Conservation (phyloP, 2,888 invertebrate species). For the Amphimallon solstitiale region DNA sequence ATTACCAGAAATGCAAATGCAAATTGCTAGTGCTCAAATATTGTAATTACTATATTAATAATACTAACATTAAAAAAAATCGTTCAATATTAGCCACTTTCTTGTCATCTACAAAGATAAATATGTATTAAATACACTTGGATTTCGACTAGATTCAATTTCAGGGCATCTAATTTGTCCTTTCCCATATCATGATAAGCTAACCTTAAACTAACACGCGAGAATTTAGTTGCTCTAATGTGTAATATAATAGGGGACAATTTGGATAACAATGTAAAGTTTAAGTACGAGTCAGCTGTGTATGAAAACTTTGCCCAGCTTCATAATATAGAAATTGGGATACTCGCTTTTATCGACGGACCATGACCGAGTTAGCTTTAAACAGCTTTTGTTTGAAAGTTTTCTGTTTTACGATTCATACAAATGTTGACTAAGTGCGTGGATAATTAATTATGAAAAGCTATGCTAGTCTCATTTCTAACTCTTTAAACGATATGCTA, state of each 20-base stretch:
- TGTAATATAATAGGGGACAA: conserved; percentile 21
- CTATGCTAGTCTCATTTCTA: neutral
- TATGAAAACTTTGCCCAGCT: conserved; percentile 8
- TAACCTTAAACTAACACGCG: neutral
- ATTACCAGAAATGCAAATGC: no score
- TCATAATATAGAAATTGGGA: conserved; percentile 30
- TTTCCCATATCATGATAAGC: no score
- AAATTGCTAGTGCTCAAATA: no score
- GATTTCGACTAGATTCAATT: no score
- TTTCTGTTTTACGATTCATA: conserved; percentile 20
- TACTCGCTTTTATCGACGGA: conserved; percentile 27
- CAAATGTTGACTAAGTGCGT: conserved; percentile 6
- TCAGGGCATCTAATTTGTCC: no score
- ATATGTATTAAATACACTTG: no score
- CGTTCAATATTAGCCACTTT: no score
- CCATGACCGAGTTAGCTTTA: conserved; percentile 16
- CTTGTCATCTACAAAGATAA: no score
- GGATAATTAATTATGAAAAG: conserved; percentile 16
- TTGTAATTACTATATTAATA: no score
- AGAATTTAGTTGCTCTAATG: conserved; percentile 6
- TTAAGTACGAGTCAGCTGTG: conserved; percentile 19
- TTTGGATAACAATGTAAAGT: conserved; percentile 25
- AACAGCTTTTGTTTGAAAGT: neutral
- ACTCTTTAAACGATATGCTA: no score
- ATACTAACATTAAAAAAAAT: no score